Conservation (phyloP, 2,888 invertebrate genomes). For the Phyllotreta striolata region DNA sequence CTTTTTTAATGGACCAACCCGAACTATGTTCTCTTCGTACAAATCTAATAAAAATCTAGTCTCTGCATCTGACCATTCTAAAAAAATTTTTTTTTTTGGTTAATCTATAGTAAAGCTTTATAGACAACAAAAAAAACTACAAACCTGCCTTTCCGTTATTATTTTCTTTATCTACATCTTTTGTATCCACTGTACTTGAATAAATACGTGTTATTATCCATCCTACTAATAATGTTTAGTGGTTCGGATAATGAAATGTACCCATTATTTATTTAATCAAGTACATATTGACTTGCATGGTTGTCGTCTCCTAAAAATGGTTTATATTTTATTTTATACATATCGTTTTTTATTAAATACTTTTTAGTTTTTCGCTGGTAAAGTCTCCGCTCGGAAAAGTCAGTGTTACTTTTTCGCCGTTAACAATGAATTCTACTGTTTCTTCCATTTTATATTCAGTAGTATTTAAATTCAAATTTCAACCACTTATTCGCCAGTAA, state of each 20-base stretch:
- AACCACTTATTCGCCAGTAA: no score
- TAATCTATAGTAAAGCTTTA: neutral
- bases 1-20: conserved; percentile 4
- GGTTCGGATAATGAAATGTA: conserved; percentile 1
- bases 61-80: conserved; percentile 2
- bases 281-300: no score
- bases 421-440: no score
- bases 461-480: no score
- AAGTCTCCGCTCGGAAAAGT: no score
- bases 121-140: neutral
- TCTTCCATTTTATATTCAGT: no score
- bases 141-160: neutral
- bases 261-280: conserved; percentile 3
- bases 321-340: no score
- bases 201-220: neutral
- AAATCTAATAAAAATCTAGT: neutral
- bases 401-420: no score
- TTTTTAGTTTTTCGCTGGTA: no score
- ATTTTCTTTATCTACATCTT: no score
- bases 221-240: conserved; percentile 1
- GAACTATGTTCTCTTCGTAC: neutral
- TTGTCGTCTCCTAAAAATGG: neutral
- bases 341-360: no score
- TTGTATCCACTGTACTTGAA: no score
- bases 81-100: neutral